These are phyloP conservation scores for Maniola jurtina DNA, from an alignment of 1,140 invertebrate genomes.

Conservation along the genomic window DNA sequence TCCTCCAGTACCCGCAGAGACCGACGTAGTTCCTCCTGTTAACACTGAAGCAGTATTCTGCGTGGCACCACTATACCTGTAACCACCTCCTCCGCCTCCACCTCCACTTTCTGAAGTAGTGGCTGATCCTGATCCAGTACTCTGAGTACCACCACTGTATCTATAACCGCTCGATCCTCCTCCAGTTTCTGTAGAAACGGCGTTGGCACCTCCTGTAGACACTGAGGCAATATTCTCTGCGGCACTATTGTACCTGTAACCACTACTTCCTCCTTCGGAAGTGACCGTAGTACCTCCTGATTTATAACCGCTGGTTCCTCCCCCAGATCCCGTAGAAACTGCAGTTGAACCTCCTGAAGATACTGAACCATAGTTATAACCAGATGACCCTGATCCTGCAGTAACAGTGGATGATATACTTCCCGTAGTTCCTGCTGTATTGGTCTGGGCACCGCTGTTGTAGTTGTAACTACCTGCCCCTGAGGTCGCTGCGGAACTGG, in stretches of 20 bases:
- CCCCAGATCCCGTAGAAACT: neutral
- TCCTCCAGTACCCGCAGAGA: neutral
- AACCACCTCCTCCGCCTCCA: neutral
- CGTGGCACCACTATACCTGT: neutral
- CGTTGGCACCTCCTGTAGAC: neutral
- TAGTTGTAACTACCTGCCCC: conserved; percentile 28
- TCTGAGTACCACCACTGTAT: conserved; percentile 15
- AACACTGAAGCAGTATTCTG: neutral
- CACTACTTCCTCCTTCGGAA: neutral
- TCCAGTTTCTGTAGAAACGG: neutral
- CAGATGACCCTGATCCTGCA: conserved; percentile 2
- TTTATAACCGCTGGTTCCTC: conserved; percentile 26
- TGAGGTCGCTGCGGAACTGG: conserved; percentile 22
- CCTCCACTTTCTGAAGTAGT: neutral
- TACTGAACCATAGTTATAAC: conserved; percentile 13
- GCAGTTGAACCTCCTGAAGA: neutral
- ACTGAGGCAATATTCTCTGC: neutral
- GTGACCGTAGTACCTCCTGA: neutral
- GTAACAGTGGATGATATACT: neutral
- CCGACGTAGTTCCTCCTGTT: neutral
- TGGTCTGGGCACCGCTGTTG: conserved; percentile 7
- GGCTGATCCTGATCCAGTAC: neutral
- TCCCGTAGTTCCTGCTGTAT: conserved; percentile 3
- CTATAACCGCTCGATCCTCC: neutral
- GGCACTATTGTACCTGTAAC: neutral